Evolutionary conservation across 2,888 invertebrate genomes (phyloP), one percentile per base, ranked within the genome.

Genomic region (Plutella xylostella): DNA sequence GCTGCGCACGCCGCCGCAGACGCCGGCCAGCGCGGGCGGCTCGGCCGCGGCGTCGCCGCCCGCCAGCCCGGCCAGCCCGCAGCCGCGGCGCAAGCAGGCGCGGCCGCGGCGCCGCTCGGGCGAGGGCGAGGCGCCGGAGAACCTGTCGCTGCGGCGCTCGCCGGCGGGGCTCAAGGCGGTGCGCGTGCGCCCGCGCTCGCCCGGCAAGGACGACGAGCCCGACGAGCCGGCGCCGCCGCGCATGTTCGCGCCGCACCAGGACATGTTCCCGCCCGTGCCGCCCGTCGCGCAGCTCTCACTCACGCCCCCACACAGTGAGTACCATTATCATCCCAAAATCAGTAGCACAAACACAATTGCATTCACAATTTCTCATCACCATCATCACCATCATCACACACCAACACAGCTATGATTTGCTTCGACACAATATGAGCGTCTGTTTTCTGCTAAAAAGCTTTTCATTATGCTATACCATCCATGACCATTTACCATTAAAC

Each of bases 71-170:
- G 88, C 89, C 45, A 93, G 92, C 47, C 93, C 93, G n/a, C 87
- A 92, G 77, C 92, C 94, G 1, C 84, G 94, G 49, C 84, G 94
- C 51, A 94, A 94, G 62, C 94, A 95, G 74, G 94, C 94, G 6
- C 83, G 94, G 41, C 95, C 95, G 3, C 83, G 94, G 38, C 86
- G 95, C 52, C 87, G 94, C 61, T 94, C 94, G 0, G 93, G 94
- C 5, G 95, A 95, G 58, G 70, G 76, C 0, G 85, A 86, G 47
- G 73, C 75, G 1, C 72, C 84, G 1, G 88, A 89, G 63, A 89
- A 90, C 67, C 68, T 90, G 22, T 88, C 88, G 33, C 84, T 89
- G 76, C 86, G 87, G 51, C 87, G 85, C 50, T 83, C 76, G 12
- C 79, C 72, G 34, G 68, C 67, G 53, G 82, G 72, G 15, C 60